Evolutionary conservation across 1,140 invertebrate genomes (phyloP).

Genomic region (Schlechtendalia chinensis): DNA sequence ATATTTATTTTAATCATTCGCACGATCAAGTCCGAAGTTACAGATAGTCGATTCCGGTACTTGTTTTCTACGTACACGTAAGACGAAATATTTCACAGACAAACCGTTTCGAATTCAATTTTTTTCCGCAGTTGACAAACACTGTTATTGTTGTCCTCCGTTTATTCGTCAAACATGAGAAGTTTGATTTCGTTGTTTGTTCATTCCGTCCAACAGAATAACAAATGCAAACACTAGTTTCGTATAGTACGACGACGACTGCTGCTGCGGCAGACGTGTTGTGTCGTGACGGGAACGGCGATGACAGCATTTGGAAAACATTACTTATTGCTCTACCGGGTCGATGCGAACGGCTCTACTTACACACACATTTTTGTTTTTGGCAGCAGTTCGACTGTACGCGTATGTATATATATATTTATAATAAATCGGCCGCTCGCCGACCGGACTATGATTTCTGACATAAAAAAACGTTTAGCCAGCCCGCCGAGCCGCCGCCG

Average conservation of each 20-base stretch:
- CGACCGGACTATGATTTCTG: conserved; percentile 14
- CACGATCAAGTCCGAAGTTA: too few relatives aligned
- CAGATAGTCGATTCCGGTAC: too few relatives aligned
- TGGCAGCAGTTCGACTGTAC: not conserved
- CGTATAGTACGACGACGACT: not conserved
- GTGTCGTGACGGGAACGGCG: not conserved
- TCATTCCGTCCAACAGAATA: not conserved
- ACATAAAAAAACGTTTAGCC: conserved; percentile 27
- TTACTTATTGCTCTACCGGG: not conserved
- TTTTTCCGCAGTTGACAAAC: too few relatives aligned
- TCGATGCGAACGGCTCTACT: not conserved
- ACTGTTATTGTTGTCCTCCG: too few relatives aligned
- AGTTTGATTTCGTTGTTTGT: not conserved
- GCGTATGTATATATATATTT: too few relatives aligned
- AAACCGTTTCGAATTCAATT: too few relatives aligned
- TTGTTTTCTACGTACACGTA: too few relatives aligned
- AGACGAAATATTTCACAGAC: too few relatives aligned
- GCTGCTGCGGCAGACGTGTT: too few relatives aligned
- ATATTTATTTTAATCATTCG: too few relatives aligned
- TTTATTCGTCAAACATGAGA: not conserved
- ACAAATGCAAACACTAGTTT: not conserved
- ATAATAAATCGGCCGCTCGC: conserved; percentile 16
- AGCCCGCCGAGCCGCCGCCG: not conserved
- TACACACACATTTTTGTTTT: not conserved
- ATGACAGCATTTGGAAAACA: not conserved